Base-by-base conservation (phyloP, 2,113 vertebrate species). In the Nothobranchius kuhntae region DNA sequence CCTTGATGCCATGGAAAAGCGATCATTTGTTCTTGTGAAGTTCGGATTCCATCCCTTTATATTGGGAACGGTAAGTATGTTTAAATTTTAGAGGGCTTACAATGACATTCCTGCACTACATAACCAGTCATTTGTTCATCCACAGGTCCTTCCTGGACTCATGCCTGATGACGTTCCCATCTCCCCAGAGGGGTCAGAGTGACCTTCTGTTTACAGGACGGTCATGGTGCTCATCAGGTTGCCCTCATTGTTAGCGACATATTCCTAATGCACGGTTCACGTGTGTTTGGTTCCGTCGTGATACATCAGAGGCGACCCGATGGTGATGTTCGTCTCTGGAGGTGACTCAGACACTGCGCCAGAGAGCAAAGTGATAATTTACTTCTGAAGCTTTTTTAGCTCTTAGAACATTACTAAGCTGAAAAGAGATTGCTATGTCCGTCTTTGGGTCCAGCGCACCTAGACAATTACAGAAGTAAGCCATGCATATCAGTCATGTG, bases 381-480 rank as follows among this genome's bases (percentile, higher is more conserved):
- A 91, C 86, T 87, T 88, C 85, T 89, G 87, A 83, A 86, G 82
- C 78, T 89, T 85, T 91, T 92, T 91, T 90, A 90, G 82, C 65
- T 84, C 86, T 88, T 88, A 77, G 78, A 88, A 84, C 86, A 87
- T 90, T 88, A 87, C 76, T 71, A 74, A 84, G 57, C 83, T 87
- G 89, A 79, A 89, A 90, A 91, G 86, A 90, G 87, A 90, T 90
- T 85, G 86, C 83, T 73, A 81, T 88, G 90, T 90, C 91, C 84
- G 77, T 90, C 89, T 88, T 85, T 84, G 88, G 91, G 89, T 92
- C 91, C 92, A 93, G 72, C 11, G 87, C 91, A 93, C 92, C 91
- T 67, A 90, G 91, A 93, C 91, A 92, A 93, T 93, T 92, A 92
- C 90, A 90, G 85, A 87, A 89, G 87, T 86, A 91, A 92, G 89